These are phyloP conservation scores for Vireo altiloquus DNA, from an alignment of 2,113 vertebrate species.

Conservation along the genomic window DNA sequence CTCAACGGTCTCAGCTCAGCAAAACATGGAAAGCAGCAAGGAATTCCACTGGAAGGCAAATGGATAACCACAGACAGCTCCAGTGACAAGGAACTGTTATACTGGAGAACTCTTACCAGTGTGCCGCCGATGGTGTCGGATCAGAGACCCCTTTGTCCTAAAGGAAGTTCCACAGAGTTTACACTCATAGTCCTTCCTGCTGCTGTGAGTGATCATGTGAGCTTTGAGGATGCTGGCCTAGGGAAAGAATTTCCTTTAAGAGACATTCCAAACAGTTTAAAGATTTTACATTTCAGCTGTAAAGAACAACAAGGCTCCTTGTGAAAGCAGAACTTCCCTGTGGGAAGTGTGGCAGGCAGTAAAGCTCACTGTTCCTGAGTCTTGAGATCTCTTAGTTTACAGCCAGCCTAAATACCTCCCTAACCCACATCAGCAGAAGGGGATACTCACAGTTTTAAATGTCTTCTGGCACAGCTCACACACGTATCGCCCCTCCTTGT, in stretches of 20 bases:
- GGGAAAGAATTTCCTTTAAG: neutral
- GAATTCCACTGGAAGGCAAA: neutral
- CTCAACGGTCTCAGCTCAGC: neutral
- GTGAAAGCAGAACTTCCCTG: neutral
- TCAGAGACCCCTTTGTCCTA: conserved; percentile 95
- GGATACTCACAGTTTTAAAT: conserved; percentile 88
- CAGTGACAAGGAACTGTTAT: neutral
- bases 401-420: neutral
- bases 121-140: conserved; percentile 93
- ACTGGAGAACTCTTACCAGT: conserved; percentile 77
- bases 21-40: neutral
- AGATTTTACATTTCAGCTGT: neutral
- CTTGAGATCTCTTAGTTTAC: neutral
- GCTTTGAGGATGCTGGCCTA: conserved; percentile 95
- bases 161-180: conserved; percentile 89
- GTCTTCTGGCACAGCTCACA: conserved; percentile 92
- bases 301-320: neutral
- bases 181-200: conserved; percentile 92
- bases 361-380: neutral
- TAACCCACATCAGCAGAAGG: accelerated
- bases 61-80: neutral
- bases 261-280: accelerated
- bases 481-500: conserved; percentile 86
- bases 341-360: accelerated
- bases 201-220: conserved; percentile 94